Conservation (phyloP, 2,888 invertebrate genomes). For the Antheraea assamensis region DNA sequence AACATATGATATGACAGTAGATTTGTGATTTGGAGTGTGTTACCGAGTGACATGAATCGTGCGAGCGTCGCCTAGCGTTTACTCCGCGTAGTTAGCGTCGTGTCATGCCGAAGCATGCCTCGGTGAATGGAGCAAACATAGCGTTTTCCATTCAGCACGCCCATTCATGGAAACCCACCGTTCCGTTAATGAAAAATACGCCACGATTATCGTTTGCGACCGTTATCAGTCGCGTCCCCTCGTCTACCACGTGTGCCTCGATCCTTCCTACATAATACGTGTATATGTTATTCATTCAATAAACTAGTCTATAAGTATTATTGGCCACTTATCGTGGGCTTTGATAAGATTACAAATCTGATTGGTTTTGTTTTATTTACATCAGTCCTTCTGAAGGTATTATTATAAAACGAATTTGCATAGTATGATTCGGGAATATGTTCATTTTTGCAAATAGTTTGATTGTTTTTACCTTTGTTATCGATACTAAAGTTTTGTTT, state of each 20-base stretch:
- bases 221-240: conserved; percentile 57
- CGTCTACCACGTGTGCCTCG: conserved; percentile 53
- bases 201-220: conserved; percentile 53
- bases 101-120: conserved; percentile 32
- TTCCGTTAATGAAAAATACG: conserved; percentile 77
- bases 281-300: conserved; percentile 20
- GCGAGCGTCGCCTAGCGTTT: conserved; percentile 26
- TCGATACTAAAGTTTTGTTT: neutral
- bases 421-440: neutral
- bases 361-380: conserved; percentile 9
- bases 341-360: conserved; percentile 13
- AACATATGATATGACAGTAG: neutral
- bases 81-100: conserved; percentile 21
- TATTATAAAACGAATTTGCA: neutral
- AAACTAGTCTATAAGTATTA: conserved; percentile 16
- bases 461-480: neutral
- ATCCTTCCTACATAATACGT: conserved; percentile 21
- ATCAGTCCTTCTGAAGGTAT: neutral
- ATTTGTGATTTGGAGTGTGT: conserved; percentile 9
- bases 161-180: conserved; percentile 80
- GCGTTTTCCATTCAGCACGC: conserved; percentile 74
- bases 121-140: conserved; percentile 69
- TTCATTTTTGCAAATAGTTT: neutral
- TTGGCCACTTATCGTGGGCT: conserved; percentile 6
- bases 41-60: neutral